phyloP scores from a whole-genome alignment of 92 coral and sea anemone genomes.

The Bergia sp. region DNA sequence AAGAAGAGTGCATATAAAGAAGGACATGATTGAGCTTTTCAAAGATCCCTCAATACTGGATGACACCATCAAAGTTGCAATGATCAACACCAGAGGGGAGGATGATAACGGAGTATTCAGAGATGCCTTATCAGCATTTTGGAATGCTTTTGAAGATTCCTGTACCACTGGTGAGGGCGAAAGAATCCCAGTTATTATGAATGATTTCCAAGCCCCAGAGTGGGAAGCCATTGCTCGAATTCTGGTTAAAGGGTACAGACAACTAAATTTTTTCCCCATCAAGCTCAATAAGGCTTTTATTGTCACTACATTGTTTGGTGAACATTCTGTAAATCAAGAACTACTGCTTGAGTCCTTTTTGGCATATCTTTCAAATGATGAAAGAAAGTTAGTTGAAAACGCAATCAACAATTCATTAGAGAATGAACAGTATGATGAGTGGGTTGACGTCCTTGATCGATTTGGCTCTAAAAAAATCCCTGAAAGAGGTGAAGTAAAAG shows the following conservation, averaged over 20 bases:
- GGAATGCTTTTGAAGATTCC: conserved; percentile 56
- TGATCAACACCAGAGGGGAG: conserved; percentile 55
- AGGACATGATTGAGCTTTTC: conserved; percentile 47
- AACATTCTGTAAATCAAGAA: conserved; percentile 41
- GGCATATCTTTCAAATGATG: conserved; percentile 54
- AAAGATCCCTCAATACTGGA: conserved; percentile 50
- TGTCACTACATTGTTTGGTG: conserved; percentile 43
- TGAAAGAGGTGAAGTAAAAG: neutral
- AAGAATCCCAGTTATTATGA: conserved; percentile 44
- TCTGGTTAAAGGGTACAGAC: conserved; percentile 64
- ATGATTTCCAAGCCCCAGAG: conserved; percentile 53
- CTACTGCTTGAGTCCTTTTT: conserved; percentile 48
- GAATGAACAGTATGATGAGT: conserved; percentile 28
- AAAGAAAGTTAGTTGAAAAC: conserved; percentile 41
- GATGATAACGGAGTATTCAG: conserved; percentile 60
- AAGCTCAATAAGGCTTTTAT: conserved; percentile 53
- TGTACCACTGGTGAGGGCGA: conserved; percentile 65
- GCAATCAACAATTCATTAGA: conserved; percentile 1
- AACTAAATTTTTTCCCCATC: conserved; percentile 61
- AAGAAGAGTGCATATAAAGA: neutral
- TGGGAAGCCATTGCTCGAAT: conserved; percentile 72
- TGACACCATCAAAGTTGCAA: conserved; percentile 31
- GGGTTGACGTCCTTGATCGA: conserved; percentile 32
- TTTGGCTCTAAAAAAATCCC: conserved; percentile 33
- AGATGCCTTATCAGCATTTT: conserved; percentile 75